Evolutionary conservation across 1,140 invertebrate genomes (phyloP).

Genomic region (Drosophila ambigua): DNA sequence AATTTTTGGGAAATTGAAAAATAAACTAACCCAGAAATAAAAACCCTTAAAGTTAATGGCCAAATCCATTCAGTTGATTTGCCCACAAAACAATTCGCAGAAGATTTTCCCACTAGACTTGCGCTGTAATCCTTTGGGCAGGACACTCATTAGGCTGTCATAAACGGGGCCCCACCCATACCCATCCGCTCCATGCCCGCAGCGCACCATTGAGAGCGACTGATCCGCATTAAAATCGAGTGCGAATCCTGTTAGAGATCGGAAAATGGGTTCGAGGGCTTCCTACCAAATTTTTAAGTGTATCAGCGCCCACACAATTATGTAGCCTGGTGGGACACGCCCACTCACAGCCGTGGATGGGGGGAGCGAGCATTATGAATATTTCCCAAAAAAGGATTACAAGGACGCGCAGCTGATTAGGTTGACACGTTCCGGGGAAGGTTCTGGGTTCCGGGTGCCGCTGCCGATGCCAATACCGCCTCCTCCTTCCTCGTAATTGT

Average conservation of each 20-base stretch:
- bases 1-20: too few relatives aligned
- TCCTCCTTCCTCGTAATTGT: too few relatives aligned
- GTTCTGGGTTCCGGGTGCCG: neutral
- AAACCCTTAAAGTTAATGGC: slow-evolving; percentile 13
- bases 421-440: slow-evolving; percentile 66
- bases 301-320: slow-evolving; percentile 74
- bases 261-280: slow-evolving; percentile 2
- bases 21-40: too few relatives aligned
- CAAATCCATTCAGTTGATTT: slow-evolving; percentile 24
- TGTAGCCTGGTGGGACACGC: slow-evolving; percentile 45
- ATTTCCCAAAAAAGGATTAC: slow-evolving; percentile 60
- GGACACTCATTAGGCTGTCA: slow-evolving; percentile 33
- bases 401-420: slow-evolving; percentile 58
- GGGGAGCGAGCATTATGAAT: slow-evolving; percentile 52
- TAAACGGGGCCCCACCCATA: slow-evolving; percentile 16
- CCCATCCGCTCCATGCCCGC: too few relatives aligned
- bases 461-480: too few relatives aligned
- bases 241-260: slow-evolving; percentile 16
- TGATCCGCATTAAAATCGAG: slow-evolving; percentile 17
- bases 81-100: slow-evolving; percentile 29
- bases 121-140: slow-evolving; percentile 14
- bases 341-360: slow-evolving; percentile 7
- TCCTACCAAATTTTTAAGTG: slow-evolving; percentile 45
- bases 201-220: neutral
- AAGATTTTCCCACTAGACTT: slow-evolving; percentile 7